A percentile compares a stretch with the other conserved stretches of the same genome.
Conservation (phyloP, 2,113 vertebrate species). For the Thunnus thynnus region DNA sequence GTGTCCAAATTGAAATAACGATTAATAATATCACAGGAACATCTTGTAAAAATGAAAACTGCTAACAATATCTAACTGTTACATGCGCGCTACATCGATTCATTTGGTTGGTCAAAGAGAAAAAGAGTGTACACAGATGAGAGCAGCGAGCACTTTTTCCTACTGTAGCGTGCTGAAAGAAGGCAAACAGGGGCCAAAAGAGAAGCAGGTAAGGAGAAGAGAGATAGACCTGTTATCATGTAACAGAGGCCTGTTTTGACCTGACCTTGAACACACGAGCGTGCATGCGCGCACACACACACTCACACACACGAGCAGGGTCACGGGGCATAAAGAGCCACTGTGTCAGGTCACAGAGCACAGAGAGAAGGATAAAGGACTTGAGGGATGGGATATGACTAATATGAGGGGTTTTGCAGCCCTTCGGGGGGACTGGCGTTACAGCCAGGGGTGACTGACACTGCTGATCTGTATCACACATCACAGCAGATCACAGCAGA, state of each 20-base stretch:
- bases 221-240: constrained; percentile 78
- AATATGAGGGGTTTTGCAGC: constrained; percentile 79
- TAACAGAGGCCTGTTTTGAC: constrained; percentile 73
- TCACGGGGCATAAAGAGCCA: constrained; percentile 81
- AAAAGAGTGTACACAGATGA: not conserved
- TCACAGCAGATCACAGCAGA: constrained; percentile 75
- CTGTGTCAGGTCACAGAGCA: constrained; percentile 83
- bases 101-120: not conserved
- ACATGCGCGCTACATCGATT: not conserved
- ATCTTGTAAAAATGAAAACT: not conserved
- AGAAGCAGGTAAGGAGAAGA: constrained; percentile 64
- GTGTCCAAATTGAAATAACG: no score
- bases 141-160: constrained; percentile 21
- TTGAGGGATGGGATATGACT: constrained; percentile 85
- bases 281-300: constrained; percentile 37
- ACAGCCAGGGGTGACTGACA: constrained; percentile 82
- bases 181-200: constrained; percentile 17
- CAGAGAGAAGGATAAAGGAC: constrained; percentile 77
- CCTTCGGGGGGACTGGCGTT: constrained; percentile 74
- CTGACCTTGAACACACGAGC: constrained; percentile 76
- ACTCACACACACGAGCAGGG: constrained; percentile 59
- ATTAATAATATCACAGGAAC: not conserved
- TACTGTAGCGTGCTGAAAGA: constrained; percentile 44
- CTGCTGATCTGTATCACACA: constrained; percentile 85
- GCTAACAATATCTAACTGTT: not conserved